Evolutionary conservation across 2,888 invertebrate species (phyloP).

Genomic region (Melieria picta): DNA sequence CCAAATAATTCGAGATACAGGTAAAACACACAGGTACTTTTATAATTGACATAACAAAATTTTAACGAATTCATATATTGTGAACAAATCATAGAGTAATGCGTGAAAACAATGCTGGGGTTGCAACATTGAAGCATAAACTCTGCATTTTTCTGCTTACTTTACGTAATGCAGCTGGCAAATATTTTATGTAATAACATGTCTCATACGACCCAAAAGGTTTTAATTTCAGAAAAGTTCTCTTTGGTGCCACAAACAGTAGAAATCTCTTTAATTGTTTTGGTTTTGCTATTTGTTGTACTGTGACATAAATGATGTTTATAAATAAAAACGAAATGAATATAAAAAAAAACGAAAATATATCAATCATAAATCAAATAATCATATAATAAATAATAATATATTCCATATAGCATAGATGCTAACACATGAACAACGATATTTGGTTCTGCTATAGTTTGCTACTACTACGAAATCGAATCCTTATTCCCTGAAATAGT

Average conservation of each 20-base stretch:
- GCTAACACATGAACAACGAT: no score
- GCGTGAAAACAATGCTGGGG: not conserved
- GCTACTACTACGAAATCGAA: no score
- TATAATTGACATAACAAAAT: not conserved
- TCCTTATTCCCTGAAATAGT: no score
- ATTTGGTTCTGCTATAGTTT: no score
- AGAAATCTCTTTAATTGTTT: constrained; percentile 51
- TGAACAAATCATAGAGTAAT: not conserved
- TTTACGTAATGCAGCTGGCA: not conserved
- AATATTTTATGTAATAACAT: constrained; percentile 2
- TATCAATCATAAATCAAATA: constrained; percentile 1
- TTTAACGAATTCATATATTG: not conserved
- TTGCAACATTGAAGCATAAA: not conserved
- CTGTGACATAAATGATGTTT: not conserved
- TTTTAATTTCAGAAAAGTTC: constrained; percentile 78
- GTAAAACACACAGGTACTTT: not conserved
- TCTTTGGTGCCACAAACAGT: constrained; percentile 73
- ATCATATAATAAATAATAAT: not conserved
- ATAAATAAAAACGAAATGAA: constrained; percentile 26
- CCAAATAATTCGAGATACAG: not conserved
- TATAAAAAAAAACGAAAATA: constrained; percentile 21
- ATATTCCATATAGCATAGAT: not conserved
- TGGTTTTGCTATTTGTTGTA: constrained; percentile 36
- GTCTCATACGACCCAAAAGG: constrained; percentile 27
- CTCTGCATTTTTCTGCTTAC: not conserved